Conservation (phyloP, 2,797 vertebrate species). For the Bucorvus abyssinicus region DNA sequence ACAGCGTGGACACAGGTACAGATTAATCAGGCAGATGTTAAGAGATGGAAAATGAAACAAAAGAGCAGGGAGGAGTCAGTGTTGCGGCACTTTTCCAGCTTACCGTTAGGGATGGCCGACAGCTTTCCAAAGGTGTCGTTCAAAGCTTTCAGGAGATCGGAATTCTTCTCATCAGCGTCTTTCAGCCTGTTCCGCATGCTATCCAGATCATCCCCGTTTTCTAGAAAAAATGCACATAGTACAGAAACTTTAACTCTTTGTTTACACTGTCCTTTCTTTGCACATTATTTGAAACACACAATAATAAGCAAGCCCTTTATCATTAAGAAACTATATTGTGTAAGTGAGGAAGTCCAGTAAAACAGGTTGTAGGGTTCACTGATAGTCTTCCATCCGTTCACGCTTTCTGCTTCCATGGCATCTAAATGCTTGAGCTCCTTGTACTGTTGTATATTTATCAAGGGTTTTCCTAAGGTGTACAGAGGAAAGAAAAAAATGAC, state of each 20-base stretch:
- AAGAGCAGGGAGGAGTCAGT: background rate
- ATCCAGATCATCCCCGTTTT: constrained; percentile 79
- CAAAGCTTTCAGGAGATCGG: constrained; percentile 82
- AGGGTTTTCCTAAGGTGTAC: background rate
- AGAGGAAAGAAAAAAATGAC: background rate
- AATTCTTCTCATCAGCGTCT: constrained; percentile 84
- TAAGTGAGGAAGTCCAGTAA: background rate
- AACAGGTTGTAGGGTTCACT: background rate
- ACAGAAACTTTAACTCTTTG: background rate
- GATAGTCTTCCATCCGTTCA: background rate
- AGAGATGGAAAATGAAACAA: background rate
- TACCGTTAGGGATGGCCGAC: constrained; percentile 88
- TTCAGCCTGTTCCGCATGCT: constrained; percentile 82
- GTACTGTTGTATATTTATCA: background rate
- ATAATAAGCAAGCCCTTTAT: background rate
- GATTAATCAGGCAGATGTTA: background rate
- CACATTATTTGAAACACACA: background rate
- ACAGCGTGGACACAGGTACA: background rate
- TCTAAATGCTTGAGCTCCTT: background rate
- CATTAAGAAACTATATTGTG: background rate
- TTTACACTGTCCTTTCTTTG: background rate
- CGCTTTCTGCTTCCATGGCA: background rate
- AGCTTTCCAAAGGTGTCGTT: constrained; percentile 89
- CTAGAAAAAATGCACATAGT: constrained; percentile 67
- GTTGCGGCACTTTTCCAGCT: constrained; percentile 5